Base-by-base conservation (phyloP, 1,140 invertebrate species). In the Liolophura sinensis region DNA sequence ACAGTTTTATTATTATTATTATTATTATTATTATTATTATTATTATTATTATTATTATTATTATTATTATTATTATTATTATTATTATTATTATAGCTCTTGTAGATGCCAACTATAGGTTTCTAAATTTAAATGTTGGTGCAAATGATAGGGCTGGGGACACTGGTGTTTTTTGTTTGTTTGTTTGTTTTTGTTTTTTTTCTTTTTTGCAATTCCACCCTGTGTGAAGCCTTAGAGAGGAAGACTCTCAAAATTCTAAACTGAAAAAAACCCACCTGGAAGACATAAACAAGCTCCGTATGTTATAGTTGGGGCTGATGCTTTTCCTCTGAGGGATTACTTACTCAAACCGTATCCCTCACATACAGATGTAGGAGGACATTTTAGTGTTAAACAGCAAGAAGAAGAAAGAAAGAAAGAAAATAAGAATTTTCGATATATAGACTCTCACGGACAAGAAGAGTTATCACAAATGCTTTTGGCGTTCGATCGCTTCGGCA, bases 231-330 rank as follows among this genome's bases (percentile, higher is more conserved):
- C 22, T 27, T 71, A 40, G 46, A 64, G 55, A 18, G 47, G 14
- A 16, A 62, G 49, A 52, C 57, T 27, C 22, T 69, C 3, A 31
- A 48, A n/a, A 20, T 71, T 11, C 70, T 67, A 48, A 4, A n/a
- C 46, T 0, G 49, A 64, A 40, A n/a, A 16, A 46, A 31, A 56
- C 12, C 52, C 66, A 7, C 47, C 60, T 62, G 60, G 51, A 18
- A 20, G 56, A 7, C n/a, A 40, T 20, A 16, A n/a, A 14, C 22
- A 18, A 40, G 47, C 74, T 40, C 84, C 84, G 18, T 80, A 77
- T 65, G 78, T 84, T 52, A 80, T 87, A 67, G 78, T 87, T 50
- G 86, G 80, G 27, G 85, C 87, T 78, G 84, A 87, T 68, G 84
- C 84, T 62, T 87, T 87, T 78, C 73, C 78, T 48, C 65, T 87